Percentiles rank a stretch among this genome's conserved stretches.
These are phyloP conservation scores for Campoplex capitator DNA, from an alignment of 2,888 invertebrate species.

Conservation along the genomic window DNA sequence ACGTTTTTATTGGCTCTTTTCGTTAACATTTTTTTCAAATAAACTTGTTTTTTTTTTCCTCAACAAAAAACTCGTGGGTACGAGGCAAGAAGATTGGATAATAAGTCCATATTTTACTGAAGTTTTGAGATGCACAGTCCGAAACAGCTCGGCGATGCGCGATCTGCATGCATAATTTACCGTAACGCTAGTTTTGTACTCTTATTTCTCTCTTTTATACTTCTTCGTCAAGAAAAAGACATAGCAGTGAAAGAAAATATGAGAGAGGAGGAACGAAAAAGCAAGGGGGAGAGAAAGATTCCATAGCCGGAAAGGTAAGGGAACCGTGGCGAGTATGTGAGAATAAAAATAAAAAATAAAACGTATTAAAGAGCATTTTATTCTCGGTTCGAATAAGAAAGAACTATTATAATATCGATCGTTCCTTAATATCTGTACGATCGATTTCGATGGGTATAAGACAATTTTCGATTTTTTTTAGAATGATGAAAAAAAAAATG, in stretches of 20 bases:
- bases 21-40: background rate
- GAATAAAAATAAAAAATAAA: background rate
- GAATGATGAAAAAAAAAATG: background rate
- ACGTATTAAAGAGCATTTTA: constrained; percentile 11
- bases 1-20: background rate
- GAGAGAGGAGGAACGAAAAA: constrained; percentile 50
- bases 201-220: constrained; percentile 41
- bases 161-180: constrained; percentile 67
- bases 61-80: background rate
- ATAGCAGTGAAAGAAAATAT: constrained; percentile 38
- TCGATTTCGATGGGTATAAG: background rate
- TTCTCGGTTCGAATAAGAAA: background rate
- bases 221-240: constrained; percentile 27
- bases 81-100: constrained; percentile 21
- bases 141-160: constrained; percentile 62
- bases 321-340: constrained; percentile 52
- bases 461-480: background rate
- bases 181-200: constrained; percentile 45
- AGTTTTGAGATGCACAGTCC: constrained; percentile 47
- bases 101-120: constrained; percentile 1
- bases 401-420: background rate
- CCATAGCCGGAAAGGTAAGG: constrained; percentile 55
- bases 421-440: background rate
- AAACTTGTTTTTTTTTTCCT: background rate
- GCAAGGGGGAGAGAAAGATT: constrained; percentile 45